Evolutionary conservation across 1,140 invertebrate species (phyloP), one percentile per base, ranked within the genome.

Genomic region (Liolophura sinensis): DNA sequence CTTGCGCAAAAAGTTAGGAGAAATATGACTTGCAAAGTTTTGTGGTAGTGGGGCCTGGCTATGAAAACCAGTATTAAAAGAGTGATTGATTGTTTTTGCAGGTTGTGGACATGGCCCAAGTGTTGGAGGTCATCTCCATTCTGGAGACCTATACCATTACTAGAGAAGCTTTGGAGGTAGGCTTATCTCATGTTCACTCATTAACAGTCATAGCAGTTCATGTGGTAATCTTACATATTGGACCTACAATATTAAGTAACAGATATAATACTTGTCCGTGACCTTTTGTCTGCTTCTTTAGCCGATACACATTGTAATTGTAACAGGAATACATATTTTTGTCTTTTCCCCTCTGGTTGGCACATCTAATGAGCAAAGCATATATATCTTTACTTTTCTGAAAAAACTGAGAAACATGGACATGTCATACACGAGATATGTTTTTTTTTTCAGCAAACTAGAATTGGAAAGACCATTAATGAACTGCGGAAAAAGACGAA

Each of bases 401-500:
- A 52, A 9, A 47, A 14, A 40, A 55, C 27, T 31, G 57, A 27
- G 0, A 46, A 31, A 61, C 27, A 25, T 20, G 59, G 22, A 3
- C 22, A 58, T 50, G 48, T 20, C 49, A 27, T 67, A 40, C 9
- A 40, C 31, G 3, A 40, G 54, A 52, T 64, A 52, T 70, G 70
- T 69, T 71, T 69, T 72, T 54, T 68, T 61, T 86, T 86, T 60
- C 79, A 92, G 91, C 86, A 86, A 79, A 92, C 95, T 88, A 88
- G 95, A 89, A 88, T 98, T 83, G 95, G 94, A n/a, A 93, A 92
- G 85, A 90, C 93, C 79, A 92, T 97, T 78, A 97, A 97, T 85
- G 93, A 96, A 84, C 85, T 97, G 25, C 88, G 95, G 60, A 87
- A 92, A 64, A 93, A 94, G 82, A 94, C 93, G 48, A 89, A 86